Evolutionary conservation across 2,113 vertebrate species (phyloP).

Genomic region (Daubentonia madagascariensis): DNA sequence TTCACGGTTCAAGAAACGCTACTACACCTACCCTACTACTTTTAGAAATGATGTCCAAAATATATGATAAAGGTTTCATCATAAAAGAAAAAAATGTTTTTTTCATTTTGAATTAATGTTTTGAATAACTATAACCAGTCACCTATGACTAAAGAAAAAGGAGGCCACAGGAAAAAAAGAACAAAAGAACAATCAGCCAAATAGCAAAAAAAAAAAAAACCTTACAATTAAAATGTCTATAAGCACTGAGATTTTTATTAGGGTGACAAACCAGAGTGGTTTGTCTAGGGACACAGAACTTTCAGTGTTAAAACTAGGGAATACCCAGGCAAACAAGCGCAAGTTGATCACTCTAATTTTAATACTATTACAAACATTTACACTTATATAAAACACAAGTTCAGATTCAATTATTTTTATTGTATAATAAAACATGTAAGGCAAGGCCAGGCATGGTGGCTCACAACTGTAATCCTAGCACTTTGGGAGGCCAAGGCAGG

Average conservation of each 20-base stretch:
- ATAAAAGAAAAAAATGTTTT: not conserved
- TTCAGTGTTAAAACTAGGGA: not conserved
- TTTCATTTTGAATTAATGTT: not conserved
- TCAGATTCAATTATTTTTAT: not conserved
- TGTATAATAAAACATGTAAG: not conserved
- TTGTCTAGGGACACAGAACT: not conserved
- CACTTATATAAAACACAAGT: not conserved
- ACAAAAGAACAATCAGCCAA: not conserved
- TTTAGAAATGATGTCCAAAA: constrained; percentile 6
- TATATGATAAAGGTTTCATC: not conserved
- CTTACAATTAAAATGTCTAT: not conserved
- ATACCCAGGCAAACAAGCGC: not conserved
- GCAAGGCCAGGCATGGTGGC: too few species aligned
- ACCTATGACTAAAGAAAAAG: not conserved
- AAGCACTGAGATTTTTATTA: constrained; percentile 18
- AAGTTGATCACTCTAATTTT: not conserved
- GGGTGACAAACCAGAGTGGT: not conserved
- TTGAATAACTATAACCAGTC: not conserved
- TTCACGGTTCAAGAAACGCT: constrained; percentile 29
- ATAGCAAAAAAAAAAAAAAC: not conserved
- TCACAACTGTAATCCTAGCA: too few species aligned
- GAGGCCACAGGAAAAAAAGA: not conserved
- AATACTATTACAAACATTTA: not conserved
- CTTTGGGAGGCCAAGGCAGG: too few species aligned
- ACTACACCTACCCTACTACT: not conserved